phyloP scores from a whole-genome alignment of 1,140 invertebrate genomes.

The Sarcophaga bullata region DNA sequence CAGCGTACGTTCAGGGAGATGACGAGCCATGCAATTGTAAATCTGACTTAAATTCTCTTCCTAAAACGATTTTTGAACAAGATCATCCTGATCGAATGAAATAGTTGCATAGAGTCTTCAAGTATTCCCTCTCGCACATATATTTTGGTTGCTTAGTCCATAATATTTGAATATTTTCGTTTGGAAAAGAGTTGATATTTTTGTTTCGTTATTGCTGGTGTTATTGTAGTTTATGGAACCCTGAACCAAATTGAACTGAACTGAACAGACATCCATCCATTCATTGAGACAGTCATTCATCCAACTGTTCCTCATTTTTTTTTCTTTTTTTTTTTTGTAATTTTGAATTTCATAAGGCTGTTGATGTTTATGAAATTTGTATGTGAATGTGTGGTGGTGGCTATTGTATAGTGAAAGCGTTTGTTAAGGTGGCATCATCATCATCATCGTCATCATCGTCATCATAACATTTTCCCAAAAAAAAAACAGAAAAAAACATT shows the following conservation, averaged over 20 bases:
- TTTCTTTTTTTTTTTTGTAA: no score
- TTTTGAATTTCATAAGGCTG: conserved; percentile 15
- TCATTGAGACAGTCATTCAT: background rate
- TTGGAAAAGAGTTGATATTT: background rate
- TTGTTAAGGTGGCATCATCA: conserved; percentile 14
- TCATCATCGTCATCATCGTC: background rate
- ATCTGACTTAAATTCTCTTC: no score
- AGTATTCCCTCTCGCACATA: background rate
- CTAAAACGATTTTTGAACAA: no score
- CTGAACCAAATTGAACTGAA: conserved; percentile 15
- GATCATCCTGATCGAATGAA: no score
- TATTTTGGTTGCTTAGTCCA: background rate
- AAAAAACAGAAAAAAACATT: background rate
- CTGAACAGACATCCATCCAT: background rate
- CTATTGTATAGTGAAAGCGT: background rate
- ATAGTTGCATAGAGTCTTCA: background rate
- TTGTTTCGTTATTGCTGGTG: background rate
- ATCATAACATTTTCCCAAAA: no score
- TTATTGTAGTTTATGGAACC: conserved; percentile 7
- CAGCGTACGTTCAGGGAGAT: no score
- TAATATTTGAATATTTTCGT: background rate
- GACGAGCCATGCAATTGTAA: no score
- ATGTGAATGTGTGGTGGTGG: background rate
- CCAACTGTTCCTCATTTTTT: background rate
- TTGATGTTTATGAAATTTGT: background rate